phyloP scores from a whole-genome alignment of 1,140 invertebrate genomes.

The Hormaphis cornu region DNA sequence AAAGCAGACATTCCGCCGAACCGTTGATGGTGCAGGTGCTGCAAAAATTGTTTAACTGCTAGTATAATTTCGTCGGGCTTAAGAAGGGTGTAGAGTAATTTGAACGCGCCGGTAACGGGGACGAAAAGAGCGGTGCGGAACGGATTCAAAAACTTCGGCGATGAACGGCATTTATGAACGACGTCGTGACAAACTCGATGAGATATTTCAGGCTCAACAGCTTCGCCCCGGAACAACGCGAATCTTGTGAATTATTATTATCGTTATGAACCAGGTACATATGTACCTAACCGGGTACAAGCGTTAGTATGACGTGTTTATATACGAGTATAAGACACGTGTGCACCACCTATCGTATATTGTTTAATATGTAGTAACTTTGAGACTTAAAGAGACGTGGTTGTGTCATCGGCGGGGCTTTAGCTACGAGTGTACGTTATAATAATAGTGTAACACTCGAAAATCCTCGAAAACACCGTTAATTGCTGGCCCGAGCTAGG shows the following conservation, averaged over 20 bases:
- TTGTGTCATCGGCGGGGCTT: too few relatives aligned
- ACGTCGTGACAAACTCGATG: constrained; percentile 24
- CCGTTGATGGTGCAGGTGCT: too few relatives aligned
- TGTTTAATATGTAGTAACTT: too few relatives aligned
- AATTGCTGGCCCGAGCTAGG: not conserved
- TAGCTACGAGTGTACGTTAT: too few relatives aligned
- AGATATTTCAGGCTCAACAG: constrained; percentile 28
- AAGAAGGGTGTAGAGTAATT: not conserved
- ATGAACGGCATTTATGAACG: constrained; percentile 9
- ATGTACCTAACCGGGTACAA: not conserved
- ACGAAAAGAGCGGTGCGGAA: not conserved
- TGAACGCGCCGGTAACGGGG: not conserved
- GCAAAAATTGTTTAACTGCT: constrained; percentile 9
- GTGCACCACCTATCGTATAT: not conserved
- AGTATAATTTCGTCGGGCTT: constrained; percentile 1
- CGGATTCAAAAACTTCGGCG: not conserved
- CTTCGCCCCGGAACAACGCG: not conserved
- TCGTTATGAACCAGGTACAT: too few relatives aligned
- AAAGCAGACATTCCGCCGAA: too few relatives aligned
- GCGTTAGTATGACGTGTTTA: not conserved
- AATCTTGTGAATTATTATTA: constrained; percentile 5
- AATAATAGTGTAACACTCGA: too few relatives aligned
- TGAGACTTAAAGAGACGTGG: too few relatives aligned
- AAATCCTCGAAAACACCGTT: constrained; percentile 28
- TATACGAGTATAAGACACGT: not conserved